Conservation (phyloP, 2,113 vertebrate genomes). For the Microcebus jonahi region DNA sequence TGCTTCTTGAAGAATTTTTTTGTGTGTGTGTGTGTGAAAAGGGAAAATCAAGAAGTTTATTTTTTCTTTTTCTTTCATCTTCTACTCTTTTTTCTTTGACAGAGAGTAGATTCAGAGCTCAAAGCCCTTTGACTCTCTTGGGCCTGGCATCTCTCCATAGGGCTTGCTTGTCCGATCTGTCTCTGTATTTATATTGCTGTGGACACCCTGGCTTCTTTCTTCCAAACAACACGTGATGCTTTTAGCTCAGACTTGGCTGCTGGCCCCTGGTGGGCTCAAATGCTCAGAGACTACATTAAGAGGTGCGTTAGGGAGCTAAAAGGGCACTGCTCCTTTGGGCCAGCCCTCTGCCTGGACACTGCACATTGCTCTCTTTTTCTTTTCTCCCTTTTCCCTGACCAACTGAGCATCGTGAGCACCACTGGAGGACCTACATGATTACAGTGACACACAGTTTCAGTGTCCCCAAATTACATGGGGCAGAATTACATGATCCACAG, state of each 20-base stretch:
- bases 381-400: neutral
- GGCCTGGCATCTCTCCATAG: conserved; percentile 34
- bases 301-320: neutral
- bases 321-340: neutral
- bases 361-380: neutral
- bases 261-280: neutral
- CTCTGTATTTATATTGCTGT: conserved; percentile 47
- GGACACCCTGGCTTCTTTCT: conserved; percentile 31
- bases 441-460: neutral
- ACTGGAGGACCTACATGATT: neutral
- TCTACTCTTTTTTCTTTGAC: neutral
- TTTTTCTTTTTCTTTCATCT: neutral
- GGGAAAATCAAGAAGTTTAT: conserved; percentile 37
- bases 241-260: conserved; percentile 28
- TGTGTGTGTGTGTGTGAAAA: neutral
- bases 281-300: neutral
- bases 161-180: conserved; percentile 8
- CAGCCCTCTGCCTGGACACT: neutral
- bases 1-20: neutral
- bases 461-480: neutral
- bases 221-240: conserved; percentile 43
- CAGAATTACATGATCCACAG: neutral
- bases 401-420: neutral
- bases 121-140: conserved; percentile 37
- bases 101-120: conserved; percentile 37